Conservation (phyloP, 2,113 vertebrate species). For the Castor canadensis region DNA sequence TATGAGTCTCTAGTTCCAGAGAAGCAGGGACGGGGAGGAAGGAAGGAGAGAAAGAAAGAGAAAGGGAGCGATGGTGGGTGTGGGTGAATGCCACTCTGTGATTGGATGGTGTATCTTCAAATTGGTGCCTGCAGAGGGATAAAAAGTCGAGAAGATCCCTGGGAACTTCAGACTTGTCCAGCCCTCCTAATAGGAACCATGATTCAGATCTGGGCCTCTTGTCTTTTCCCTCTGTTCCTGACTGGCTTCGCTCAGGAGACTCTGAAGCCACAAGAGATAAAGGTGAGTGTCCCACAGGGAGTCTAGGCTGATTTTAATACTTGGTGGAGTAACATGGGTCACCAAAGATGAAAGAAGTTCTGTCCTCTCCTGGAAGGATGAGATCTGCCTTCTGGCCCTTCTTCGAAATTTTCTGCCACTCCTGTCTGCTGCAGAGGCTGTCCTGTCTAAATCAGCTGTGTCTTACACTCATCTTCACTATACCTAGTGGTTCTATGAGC, state of each 20-base stretch:
- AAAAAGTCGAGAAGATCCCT: neutral
- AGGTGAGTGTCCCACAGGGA: neutral
- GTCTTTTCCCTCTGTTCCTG: slow-evolving; percentile 27
- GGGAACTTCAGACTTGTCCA: neutral
- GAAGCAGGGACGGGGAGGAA: neutral
- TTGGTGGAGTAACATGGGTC: neutral
- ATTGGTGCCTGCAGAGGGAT: neutral
- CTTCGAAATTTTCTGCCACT: neutral
- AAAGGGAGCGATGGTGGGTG: neutral
- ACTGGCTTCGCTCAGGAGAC: slow-evolving; percentile 5
- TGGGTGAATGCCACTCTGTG: neutral
- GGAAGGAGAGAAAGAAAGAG: too few relatives aligned
- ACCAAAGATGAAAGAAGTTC: neutral
- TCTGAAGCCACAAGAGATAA: neutral
- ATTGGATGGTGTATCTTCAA: neutral
- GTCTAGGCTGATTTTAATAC: neutral
- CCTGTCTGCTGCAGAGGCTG: neutral
- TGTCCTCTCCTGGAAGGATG: neutral
- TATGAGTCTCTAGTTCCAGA: neutral
- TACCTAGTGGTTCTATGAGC: neutral
- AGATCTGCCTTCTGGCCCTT: neutral
- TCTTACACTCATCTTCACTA: fast-evolving
- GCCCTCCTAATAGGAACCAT: neutral
- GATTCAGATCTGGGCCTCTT: neutral
- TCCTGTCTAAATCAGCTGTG: neutral